Conservation (phyloP, 2,113 vertebrate species). For the Willisornis vidua region DNA sequence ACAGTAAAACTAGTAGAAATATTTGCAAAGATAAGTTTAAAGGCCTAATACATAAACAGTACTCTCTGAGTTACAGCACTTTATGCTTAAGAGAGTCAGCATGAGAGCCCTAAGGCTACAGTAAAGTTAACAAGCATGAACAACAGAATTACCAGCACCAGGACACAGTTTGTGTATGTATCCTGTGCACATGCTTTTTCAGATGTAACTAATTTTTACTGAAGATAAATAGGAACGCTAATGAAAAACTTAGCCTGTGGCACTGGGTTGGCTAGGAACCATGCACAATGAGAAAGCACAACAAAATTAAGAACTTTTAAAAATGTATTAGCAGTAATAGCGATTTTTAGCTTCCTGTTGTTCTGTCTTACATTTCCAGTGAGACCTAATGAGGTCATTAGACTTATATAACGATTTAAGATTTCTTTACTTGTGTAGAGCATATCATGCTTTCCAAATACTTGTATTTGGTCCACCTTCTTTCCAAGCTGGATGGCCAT, state of each 20-base stretch:
- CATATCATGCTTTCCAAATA: neutral
- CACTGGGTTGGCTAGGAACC: neutral
- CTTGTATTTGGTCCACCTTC: neutral
- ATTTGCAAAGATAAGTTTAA: neutral
- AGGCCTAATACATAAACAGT: neutral
- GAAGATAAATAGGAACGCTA: constrained; percentile 4
- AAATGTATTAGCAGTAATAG: neutral
- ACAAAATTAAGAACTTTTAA: neutral
- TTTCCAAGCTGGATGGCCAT: neutral
- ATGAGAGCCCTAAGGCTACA: constrained; percentile 16
- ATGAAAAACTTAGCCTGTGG: neutral
- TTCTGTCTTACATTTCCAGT: neutral
- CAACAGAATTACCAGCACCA: constrained; percentile 10
- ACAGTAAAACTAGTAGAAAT: neutral
- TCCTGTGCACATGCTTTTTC: constrained; percentile 6
- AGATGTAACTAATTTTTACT: constrained; percentile 31
- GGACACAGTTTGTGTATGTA: neutral
- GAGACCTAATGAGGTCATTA: neutral
- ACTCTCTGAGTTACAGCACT: neutral
- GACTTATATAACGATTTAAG: neutral
- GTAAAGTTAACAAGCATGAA: constrained; percentile 18
- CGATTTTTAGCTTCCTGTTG: neutral
- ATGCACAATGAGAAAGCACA: neutral
- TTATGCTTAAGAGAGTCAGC: neutral
- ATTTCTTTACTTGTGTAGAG: neutral